Percentiles rank a stretch among this genome's conserved stretches.
These are phyloP conservation scores for Drosophila vallismaia DNA, from an alignment of 2,888 invertebrate genomes.

Conservation along the genomic window DNA sequence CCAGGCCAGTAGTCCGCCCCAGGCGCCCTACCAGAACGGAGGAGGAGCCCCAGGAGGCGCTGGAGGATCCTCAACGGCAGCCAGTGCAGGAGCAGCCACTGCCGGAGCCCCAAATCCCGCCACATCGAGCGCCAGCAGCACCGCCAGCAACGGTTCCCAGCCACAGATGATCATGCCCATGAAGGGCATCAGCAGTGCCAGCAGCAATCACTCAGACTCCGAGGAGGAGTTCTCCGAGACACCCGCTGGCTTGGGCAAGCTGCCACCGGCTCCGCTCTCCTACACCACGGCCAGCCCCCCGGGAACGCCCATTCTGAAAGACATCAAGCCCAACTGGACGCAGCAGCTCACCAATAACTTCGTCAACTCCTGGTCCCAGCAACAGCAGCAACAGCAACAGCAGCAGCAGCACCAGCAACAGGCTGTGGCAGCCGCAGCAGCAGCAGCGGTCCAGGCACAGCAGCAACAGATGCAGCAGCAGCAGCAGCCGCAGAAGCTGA, in stretches of 20 bases:
- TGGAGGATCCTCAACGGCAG: constrained; percentile 52
- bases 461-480: constrained; percentile 64
- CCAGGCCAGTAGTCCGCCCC: constrained; percentile 93
- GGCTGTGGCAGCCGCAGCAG: constrained; percentile 48
- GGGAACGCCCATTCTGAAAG: constrained; percentile 87
- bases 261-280: constrained; percentile 79
- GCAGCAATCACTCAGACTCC: constrained; percentile 92
- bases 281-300: constrained; percentile 85
- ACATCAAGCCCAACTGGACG: constrained; percentile 83
- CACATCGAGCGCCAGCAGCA: constrained; percentile 66
- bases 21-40: constrained; percentile 86
- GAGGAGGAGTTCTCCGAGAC: constrained; percentile 88
- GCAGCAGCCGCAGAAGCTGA: constrained; percentile 68
- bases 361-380: constrained; percentile 83
- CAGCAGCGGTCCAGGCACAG: constrained; percentile 55
- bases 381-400: constrained; percentile 69
- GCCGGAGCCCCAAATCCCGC: constrained; percentile 17
- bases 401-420: constrained; percentile 54
- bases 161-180: constrained; percentile 49
- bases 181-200: constrained; percentile 85
- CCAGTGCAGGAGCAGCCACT: constrained; percentile 22
- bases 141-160: constrained; percentile 53
- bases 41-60: constrained; percentile 37
- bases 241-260: constrained; percentile 41
- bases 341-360: constrained; percentile 83